Evolutionary conservation across 2,113 vertebrate species (phyloP), one percentile per base, ranked within the genome.

Genomic region (Podocnemis expansa): DNA sequence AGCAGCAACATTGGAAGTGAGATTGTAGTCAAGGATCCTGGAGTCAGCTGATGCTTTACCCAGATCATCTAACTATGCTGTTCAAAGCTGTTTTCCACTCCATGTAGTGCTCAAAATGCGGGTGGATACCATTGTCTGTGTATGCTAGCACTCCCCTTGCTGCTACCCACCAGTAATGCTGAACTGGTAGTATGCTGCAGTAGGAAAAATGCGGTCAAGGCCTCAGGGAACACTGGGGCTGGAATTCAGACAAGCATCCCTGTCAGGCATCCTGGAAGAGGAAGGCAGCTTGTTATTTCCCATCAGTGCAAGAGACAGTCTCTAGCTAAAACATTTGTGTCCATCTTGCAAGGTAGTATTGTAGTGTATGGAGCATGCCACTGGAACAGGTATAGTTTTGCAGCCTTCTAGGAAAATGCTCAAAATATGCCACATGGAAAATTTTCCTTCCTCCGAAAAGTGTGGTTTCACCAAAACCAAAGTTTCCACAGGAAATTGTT

Each of bases 71-170:
- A 41, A 80, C 3, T 3, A 29, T 81, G 60, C 55, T 47, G 3
- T 21, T 73, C 56, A 79, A 25, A 49, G 49, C n/a, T 12, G 51
- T 5, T 24, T 29, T 63, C 4, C 0, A 0, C 43, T 43, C 70
- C 17, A 52, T 10, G 80, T 79, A 12, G 16, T 0, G 0, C 73
- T 82, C 3, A 10, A n/a, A 67, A n/a, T 31, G 13, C 16, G 2
- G 60, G 31, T 17, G 31, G 56, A 25, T 58, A 31, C 27, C 56
- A 58, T 27, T 63, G 51, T 12, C 51, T 51, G 51, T 12, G 3
- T 51, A 51, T 51, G 56, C 56, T 58, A 31, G 56, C 56, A 58
- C 56, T 63, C 19, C 67, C 5, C 4, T 70, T 70, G n/a, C n/a
- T 41, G 67, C 67, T 73, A 22, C 67, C 31, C 67, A 41, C n/a